phyloP scores from a whole-genome alignment of 2,888 invertebrate genomes.

The Idaea straminata region DNA sequence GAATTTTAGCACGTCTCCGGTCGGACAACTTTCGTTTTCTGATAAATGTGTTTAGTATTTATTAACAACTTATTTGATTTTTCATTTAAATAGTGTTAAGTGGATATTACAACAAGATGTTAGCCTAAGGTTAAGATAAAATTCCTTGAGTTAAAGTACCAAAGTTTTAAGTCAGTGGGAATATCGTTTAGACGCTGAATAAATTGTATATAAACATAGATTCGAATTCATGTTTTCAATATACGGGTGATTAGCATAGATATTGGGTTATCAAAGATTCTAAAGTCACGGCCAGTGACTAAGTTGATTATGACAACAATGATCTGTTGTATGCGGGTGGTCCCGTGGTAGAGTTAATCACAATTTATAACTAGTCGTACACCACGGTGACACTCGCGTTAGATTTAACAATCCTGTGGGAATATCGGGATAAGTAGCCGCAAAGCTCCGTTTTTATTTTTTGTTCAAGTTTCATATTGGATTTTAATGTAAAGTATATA shows the following conservation, averaged over 20 bases:
- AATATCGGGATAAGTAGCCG: too few species aligned
- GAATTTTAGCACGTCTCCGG: slow-evolving; percentile 61
- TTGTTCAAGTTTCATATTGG: too few species aligned
- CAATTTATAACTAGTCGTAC: slow-evolving; percentile 36
- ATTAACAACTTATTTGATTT: slow-evolving; percentile 21
- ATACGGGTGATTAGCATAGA: slow-evolving; percentile 40
- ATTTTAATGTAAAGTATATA: too few species aligned
- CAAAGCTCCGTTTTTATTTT: too few species aligned
- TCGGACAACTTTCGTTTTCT: slow-evolving; percentile 49
- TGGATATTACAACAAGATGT: slow-evolving; percentile 2
- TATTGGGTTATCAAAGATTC: slow-evolving; percentile 28
- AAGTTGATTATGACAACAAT: slow-evolving; percentile 39
- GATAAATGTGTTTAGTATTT: slow-evolving; percentile 2
- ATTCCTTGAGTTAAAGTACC: not conserved
- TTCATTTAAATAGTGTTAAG: not conserved
- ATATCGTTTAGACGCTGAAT: not conserved
- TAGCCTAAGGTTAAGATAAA: not conserved
- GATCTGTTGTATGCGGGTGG: slow-evolving; percentile 59
- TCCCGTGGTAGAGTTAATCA: slow-evolving; percentile 57
- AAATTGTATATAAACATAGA: slow-evolving; percentile 22
- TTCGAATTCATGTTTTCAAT: slow-evolving; percentile 27
- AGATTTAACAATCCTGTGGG: not conserved
- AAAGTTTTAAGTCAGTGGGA: not conserved
- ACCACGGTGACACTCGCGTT: not conserved
- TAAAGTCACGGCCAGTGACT: slow-evolving; percentile 27